phyloP scores from a whole-genome alignment of 1,140 invertebrate species.

The Epicauta chinensis region DNA sequence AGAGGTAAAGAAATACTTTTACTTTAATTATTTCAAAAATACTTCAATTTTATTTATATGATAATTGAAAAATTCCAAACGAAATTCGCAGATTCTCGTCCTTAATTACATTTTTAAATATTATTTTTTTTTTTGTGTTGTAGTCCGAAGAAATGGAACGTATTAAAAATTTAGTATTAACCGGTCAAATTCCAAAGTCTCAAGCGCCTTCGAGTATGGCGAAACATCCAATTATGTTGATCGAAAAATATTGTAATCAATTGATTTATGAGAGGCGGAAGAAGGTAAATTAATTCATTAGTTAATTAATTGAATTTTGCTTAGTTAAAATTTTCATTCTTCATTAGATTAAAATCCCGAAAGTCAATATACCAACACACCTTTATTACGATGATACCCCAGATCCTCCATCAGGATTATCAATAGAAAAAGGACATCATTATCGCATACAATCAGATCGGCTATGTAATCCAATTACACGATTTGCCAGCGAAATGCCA shows the following conservation, averaged over 20 bases:
- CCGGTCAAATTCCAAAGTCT: constrained; percentile 53
- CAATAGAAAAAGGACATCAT: constrained; percentile 38
- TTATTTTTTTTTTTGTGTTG: constrained; percentile 16
- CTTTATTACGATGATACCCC: constrained; percentile 42
- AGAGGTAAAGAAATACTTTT: constrained; percentile 44
- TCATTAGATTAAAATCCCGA: constrained; percentile 35
- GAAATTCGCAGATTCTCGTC: neutral
- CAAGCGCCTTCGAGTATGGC: constrained; percentile 58
- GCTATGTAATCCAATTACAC: constrained; percentile 28
- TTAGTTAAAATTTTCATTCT: no score
- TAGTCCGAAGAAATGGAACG: constrained; percentile 60
- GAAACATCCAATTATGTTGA: constrained; percentile 59
- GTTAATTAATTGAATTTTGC: no score
- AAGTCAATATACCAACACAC: constrained; percentile 38
- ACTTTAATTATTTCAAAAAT: neutral
- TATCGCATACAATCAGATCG: constrained; percentile 31
- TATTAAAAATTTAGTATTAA: constrained; percentile 58
- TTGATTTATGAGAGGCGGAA: constrained; percentile 49
- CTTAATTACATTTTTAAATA: no score
- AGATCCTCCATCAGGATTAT: constrained; percentile 39
- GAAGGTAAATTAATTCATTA: constrained; percentile 45
- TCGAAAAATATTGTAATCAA: constrained; percentile 55
- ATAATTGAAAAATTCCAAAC: neutral
- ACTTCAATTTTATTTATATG: neutral
- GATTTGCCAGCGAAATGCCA: no score